These are phyloP conservation scores for Ormyrus thymus DNA, from an alignment of 2,888 invertebrate genomes.

Conservation along the genomic window DNA sequence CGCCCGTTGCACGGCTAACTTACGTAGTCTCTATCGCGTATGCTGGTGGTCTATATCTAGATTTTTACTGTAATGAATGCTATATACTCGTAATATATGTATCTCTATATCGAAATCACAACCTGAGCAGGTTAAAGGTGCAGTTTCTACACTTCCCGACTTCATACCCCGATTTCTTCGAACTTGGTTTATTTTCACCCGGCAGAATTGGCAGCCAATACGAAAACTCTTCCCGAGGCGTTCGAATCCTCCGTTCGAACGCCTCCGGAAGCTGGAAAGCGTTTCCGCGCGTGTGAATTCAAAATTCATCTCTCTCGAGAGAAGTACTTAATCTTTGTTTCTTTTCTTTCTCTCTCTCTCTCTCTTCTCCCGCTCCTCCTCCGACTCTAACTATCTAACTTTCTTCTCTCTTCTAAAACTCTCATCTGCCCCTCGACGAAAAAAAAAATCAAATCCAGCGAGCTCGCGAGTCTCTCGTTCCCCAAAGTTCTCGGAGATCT, in stretches of 20 bases:
- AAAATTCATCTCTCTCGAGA: conserved; percentile 6
- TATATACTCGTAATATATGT: conserved; percentile 30
- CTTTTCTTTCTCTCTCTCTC: conserved; percentile 57
- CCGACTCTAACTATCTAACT: conserved; percentile 5
- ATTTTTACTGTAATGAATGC: conserved; percentile 39
- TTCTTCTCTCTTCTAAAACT: not conserved
- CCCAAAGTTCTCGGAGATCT: conserved; percentile 42
- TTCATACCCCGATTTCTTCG: conserved; percentile 38
- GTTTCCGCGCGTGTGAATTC: not conserved
- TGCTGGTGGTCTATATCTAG: conserved; percentile 55
- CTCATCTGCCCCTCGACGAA: not conserved
- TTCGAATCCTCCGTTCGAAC: conserved; percentile 35
- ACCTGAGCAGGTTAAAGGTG: conserved; percentile 57
- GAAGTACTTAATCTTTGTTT: conserved; percentile 59
- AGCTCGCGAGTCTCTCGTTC: conserved; percentile 38
- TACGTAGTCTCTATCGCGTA: conserved; percentile 51
- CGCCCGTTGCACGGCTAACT: conserved; percentile 45
- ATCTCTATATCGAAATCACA: conserved; percentile 25
- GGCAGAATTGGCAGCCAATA: not conserved
- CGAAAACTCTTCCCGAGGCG: conserved; percentile 20
- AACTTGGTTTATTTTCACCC: conserved; percentile 15
- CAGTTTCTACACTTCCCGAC: conserved; percentile 53
- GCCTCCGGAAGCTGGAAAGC: conserved; percentile 26
- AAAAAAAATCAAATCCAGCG: conserved; percentile 33
- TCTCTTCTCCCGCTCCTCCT: conserved; percentile 1